Evolutionary conservation across 2,113 vertebrate species (phyloP).

Genomic region (Irena cyanogastra): DNA sequence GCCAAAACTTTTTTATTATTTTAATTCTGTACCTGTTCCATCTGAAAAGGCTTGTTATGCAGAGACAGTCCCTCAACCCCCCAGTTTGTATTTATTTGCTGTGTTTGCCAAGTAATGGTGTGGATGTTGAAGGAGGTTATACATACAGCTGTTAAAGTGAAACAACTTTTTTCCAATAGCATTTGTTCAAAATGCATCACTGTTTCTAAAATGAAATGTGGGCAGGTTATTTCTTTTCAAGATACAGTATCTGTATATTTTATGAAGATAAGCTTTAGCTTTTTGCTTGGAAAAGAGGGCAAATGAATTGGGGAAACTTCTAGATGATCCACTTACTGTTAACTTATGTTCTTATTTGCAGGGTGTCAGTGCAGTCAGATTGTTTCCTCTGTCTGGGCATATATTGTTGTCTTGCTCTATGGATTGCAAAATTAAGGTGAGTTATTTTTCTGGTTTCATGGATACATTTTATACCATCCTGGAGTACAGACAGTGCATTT

Average conservation of each 20-base stretch:
- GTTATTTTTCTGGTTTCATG: neutral
- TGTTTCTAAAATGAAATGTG: neutral
- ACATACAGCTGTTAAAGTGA: neutral
- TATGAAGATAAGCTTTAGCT: neutral
- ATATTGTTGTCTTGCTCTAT: constrained; percentile 92
- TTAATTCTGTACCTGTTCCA: neutral
- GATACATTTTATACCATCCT: neutral
- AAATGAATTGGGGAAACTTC: neutral
- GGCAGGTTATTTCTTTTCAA: neutral
- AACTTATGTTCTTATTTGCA: constrained; percentile 49
- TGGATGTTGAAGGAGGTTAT: neutral
- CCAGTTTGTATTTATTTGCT: neutral
- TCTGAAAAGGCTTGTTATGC: neutral
- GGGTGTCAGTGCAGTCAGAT: constrained; percentile 95
- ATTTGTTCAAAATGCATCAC: neutral
- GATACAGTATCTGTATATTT: neutral
- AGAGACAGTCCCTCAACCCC: neutral
- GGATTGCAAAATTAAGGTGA: constrained; percentile 99
- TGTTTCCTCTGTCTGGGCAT: constrained; percentile 93
- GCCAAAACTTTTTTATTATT: neutral
- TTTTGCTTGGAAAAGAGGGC: neutral
- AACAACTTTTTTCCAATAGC: neutral
- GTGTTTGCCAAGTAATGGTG: neutral
- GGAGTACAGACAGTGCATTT: neutral
- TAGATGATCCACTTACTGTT: neutral